Base-by-base conservation (phyloP, 2,113 vertebrate species). In the Misgurnus anguillicaudatus region DNA sequence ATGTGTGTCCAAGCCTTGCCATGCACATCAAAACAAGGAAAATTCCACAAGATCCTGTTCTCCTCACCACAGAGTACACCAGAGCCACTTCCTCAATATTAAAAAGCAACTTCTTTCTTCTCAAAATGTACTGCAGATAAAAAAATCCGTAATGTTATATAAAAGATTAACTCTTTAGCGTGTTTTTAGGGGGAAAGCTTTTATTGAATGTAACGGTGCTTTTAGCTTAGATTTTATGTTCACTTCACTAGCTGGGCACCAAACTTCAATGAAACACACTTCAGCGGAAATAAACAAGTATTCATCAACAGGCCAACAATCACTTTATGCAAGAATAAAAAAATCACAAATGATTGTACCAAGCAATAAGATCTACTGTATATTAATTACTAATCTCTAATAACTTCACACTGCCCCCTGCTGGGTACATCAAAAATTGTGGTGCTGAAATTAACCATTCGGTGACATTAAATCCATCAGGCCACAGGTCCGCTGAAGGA, bases 361-460 rank as follows among this genome's bases (percentile, higher is more conserved):
- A n/a, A 42, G 17, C 17, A 9, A 57, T 57, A 4, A 55, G 51
- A 61, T 47, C 24, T 61, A 61, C 38, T 38, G 36, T 45, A 73
- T 48, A 67, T 73, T 77, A 53, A 80, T 83, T 31, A 75, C 19
- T 31, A 39, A 80, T 62, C 58, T 77, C 72, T 66, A 60, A 77
- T 76, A 75, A 77, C 82, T 77, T 84, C 57, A 66, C 67, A 81
- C 86, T 87, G 86, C 86, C 84, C 84, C 75, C 86, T 87, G 78
- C 84, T 87, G 86, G 84, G 65, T 39, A 63, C 14, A 69, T 71
- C 17, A 67, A 47, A 72, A 6, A 65, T 36, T 38, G 80, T 64
- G 53, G 66, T 62, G 9, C 41, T 41, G 3, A 39, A 74, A 65
- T 78, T 16, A 14, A 39, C 67, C 13, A 61, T 45, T 21, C 68